phyloP scores from a whole-genome alignment of 2,113 vertebrate genomes.

The Chrysemys picta region DNA sequence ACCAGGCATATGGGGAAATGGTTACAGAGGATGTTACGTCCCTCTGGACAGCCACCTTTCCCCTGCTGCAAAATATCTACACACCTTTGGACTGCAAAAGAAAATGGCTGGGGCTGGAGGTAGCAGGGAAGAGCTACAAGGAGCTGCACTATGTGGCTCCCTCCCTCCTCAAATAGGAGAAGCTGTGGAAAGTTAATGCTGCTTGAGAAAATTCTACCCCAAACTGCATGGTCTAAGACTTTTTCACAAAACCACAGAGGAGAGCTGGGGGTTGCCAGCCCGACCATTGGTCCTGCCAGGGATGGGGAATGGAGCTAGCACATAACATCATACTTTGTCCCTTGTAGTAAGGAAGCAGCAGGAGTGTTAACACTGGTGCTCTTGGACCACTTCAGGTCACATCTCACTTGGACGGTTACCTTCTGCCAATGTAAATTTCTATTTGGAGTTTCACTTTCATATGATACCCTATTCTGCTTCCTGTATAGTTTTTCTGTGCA shows the following conservation, averaged over 20 bases:
- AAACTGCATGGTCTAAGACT: neutral
- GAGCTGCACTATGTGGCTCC: fast-evolving
- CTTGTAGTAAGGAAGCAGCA: neutral
- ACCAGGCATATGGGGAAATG: fast-evolving
- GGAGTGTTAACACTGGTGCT: neutral
- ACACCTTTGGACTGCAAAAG: neutral
- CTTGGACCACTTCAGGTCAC: neutral
- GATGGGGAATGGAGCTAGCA: neutral
- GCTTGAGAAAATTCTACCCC: neutral
- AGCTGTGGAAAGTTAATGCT: neutral
- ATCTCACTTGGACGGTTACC: neutral
- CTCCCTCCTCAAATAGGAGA: neutral
- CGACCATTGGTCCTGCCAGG: neutral
- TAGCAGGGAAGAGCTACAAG: neutral
- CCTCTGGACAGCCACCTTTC: neutral
- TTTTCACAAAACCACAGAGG: neutral
- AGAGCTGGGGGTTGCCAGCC: neutral
- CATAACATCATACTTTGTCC: neutral
- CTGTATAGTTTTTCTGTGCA: neutral
- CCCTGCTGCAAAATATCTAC: neutral
- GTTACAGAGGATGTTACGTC: neutral
- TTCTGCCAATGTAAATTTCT: neutral
- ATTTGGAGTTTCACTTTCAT: neutral
- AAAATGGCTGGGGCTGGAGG: neutral
- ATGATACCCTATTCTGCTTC: neutral